Evolutionary conservation across 2,113 vertebrate genomes (phyloP).

Genomic region (Urocynchramus pylzowi): DNA sequence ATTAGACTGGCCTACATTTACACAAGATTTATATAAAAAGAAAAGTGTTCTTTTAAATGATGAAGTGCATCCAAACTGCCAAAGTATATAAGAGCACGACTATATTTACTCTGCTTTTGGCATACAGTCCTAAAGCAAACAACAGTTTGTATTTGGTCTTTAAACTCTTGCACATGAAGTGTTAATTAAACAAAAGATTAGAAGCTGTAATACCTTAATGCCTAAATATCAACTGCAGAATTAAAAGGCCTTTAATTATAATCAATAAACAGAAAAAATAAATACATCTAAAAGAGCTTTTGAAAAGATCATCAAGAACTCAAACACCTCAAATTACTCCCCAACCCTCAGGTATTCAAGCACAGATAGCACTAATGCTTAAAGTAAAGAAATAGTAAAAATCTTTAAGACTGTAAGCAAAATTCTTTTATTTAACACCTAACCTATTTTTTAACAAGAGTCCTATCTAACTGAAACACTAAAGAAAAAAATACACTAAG

Average conservation of each 20-base stretch:
- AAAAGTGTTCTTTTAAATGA: not conserved
- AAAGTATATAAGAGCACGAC: not conserved
- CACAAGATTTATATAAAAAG: not conserved
- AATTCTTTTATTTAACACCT: not conserved
- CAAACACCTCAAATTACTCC: not conserved
- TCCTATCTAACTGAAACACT: not conserved
- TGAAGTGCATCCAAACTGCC: not conserved
- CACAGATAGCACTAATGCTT: not conserved
- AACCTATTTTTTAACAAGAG: not conserved
- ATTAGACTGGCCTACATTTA: not conserved
- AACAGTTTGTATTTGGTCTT: not conserved
- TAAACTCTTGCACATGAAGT: not conserved
- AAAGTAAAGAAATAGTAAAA: not conserved
- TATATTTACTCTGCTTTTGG: not conserved
- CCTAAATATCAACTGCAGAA: not conserved
- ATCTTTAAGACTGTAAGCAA: not conserved
- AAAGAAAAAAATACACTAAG: not conserved
- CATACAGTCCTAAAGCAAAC: not conserved
- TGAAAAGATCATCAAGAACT: not conserved
- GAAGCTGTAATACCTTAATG: not conserved
- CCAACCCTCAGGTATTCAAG: not conserved
- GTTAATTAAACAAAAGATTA: not conserved
- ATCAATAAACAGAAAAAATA: not conserved
- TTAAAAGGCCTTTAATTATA: not conserved
- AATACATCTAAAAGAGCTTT: not conserved